Evolutionary conservation across 2,113 vertebrate genomes (phyloP), one percentile per base, ranked within the genome.

Genomic region (Gasterosteus nipponicus): DNA sequence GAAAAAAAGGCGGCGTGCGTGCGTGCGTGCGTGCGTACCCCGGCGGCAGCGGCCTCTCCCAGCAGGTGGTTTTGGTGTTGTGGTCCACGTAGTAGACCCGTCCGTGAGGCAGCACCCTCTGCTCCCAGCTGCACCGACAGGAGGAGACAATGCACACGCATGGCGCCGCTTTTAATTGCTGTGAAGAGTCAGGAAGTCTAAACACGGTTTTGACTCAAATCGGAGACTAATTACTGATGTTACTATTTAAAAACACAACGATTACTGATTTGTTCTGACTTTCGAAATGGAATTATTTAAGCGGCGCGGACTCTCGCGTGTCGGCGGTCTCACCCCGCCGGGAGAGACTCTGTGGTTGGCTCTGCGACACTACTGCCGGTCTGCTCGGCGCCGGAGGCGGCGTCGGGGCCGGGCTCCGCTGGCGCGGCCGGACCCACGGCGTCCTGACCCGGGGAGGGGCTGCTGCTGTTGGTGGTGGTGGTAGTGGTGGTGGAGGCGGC

Each of bases 61-160:
- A 99, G 53, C 97, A 99, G 62, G 98, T 99, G 80, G 96, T 99
- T 94, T 99, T 99, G 85, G 96, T 99, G 92, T 99, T 99, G 91
- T 99, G 98, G 90, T 99, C 98, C 1, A 99, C 98, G 66, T 98
- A 99, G 90, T 99, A 99, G 66, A 99, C 96, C 78, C 97, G 94
- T 29, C 98, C 97, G 9, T 96, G 97, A 19, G 97, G 97, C 80
- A 99, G 92, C 87, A 98, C 95, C 78, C 97, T 92, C 92, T 99
- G 98, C 71, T 99, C 98, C 98, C 98, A 99, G 78, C 98, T 99
- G 89, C 56, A 75, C 10, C 46, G 4, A 69, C 26, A 70, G 54
- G n/a, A 19, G 71, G 4, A 67, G 8, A 65, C 16, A 44, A 31
- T 47, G 15, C 42, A 76, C 22, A 77, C 10, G 31, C 4, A 44